Conservation (phyloP, 2,797 vertebrate species). For the Gallinago stenura region DNA sequence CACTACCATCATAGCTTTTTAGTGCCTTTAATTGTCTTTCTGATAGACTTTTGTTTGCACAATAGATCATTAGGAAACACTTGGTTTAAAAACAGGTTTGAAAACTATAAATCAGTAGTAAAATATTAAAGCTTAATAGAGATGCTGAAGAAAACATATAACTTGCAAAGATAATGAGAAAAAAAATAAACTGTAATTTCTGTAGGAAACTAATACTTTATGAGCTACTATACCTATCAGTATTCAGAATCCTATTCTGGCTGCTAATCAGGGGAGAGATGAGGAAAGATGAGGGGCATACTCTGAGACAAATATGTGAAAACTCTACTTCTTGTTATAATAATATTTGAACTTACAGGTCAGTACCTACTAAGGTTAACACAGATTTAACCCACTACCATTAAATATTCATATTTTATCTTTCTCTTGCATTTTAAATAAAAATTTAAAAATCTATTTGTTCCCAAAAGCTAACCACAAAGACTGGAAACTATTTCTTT, state of each 20-base stretch:
- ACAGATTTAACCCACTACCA: neutral
- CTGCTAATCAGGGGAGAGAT: neutral
- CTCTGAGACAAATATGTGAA: neutral
- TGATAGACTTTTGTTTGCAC: neutral
- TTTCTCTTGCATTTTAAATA: constrained; percentile 19
- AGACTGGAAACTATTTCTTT: neutral
- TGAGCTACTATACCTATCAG: neutral
- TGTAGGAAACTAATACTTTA: neutral
- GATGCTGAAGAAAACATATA: neutral
- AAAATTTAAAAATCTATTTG: neutral
- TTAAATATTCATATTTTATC: neutral
- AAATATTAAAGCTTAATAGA: neutral
- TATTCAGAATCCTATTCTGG: neutral
- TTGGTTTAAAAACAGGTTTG: neutral
- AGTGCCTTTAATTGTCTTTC: neutral
- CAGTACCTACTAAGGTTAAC: neutral
- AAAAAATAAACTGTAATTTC: neutral
- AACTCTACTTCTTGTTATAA: neutral
- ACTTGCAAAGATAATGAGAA: neutral
- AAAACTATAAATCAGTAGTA: neutral
- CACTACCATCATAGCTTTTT: neutral
- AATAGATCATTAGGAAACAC: neutral
- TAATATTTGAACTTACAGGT: neutral
- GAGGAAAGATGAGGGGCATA: neutral
- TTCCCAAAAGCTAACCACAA: neutral